A percentile compares a stretch with the other conserved stretches of the same genome.
These are phyloP conservation scores for Anisognathus igniventris DNA, from an alignment of 2,797 vertebrate species.

Conservation along the genomic window DNA sequence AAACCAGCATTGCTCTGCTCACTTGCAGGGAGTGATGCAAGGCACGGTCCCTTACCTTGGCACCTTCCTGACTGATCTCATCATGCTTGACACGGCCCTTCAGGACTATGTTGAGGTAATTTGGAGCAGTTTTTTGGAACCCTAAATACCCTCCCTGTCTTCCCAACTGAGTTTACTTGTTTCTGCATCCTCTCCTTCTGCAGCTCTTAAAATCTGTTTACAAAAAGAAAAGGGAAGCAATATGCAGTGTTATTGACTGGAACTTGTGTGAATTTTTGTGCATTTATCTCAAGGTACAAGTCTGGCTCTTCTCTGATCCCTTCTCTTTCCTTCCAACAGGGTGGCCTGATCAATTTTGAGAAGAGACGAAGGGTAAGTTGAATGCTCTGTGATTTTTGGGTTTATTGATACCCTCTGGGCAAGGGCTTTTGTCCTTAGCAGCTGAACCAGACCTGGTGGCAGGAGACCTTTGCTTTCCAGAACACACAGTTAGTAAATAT, in stretches of 20 bases:
- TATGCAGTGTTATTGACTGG: background rate
- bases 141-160: background rate
- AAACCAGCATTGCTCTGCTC: background rate
- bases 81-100: conserved; percentile 93
- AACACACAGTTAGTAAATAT: background rate
- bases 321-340: conserved; percentile 72
- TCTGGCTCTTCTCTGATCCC: background rate
- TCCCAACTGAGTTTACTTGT: background rate
- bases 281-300: background rate
- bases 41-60: conserved; percentile 94
- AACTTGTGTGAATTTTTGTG: background rate
- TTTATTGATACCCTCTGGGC: background rate
- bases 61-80: conserved; percentile 90
- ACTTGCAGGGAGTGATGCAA: conserved; percentile 88
- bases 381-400: background rate
- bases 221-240: background rate
- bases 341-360: conserved; percentile 93
- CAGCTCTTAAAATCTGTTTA: background rate
- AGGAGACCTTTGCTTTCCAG: background rate
- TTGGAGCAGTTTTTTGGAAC: background rate
- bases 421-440: background rate
- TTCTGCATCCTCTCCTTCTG: background rate
- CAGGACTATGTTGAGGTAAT: conserved; percentile 89
- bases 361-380: conserved; percentile 89
- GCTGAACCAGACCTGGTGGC: background rate